These are phyloP conservation scores for Pachymerium ferrugineum DNA, from an alignment of 2,888 invertebrate species.

Conservation along the genomic window DNA sequence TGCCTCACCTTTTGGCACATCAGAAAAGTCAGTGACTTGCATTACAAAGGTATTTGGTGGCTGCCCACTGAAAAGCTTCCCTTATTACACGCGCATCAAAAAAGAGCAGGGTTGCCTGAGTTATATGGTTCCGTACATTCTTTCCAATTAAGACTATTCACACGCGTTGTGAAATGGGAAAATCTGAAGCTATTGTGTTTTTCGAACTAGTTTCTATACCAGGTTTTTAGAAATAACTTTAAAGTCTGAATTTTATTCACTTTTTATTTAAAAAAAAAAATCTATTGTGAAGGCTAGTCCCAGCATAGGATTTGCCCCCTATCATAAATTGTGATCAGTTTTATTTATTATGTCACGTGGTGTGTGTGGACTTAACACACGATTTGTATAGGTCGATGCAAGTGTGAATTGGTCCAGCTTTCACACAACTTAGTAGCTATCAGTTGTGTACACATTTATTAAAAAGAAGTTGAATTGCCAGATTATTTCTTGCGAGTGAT, in stretches of 20 bases:
- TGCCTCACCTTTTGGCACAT: constrained; percentile 11
- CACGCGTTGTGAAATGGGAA: constrained; percentile 17
- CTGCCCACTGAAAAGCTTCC: constrained; percentile 20
- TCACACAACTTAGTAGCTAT: constrained; percentile 4
- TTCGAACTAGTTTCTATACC: constrained; percentile 11
- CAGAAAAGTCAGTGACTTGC: too few relatives aligned
- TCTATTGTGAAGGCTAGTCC: background rate
- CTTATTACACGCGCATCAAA: constrained; percentile 15
- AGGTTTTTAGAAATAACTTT: constrained; percentile 2
- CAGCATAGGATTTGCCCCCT: background rate
- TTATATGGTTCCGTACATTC: constrained; percentile 19
- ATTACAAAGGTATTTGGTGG: background rate
- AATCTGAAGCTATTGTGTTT: constrained; percentile 9
- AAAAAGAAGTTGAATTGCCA: constrained; percentile 11
- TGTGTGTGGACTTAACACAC: background rate
- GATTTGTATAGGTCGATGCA: constrained; percentile 5
- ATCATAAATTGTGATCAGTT: constrained; percentile 21
- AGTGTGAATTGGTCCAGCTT: constrained; percentile 13
- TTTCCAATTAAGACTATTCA: constrained; percentile 20
- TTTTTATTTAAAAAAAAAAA: constrained; percentile 1
- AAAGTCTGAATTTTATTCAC: background rate
- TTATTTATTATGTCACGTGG: background rate
- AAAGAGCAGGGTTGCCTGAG: constrained; percentile 11
- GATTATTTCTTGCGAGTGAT: constrained; percentile 11
- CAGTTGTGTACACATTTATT: constrained; percentile 12